Conservation (phyloP, 2,888 invertebrate species). For the Epistrophe eligans region DNA sequence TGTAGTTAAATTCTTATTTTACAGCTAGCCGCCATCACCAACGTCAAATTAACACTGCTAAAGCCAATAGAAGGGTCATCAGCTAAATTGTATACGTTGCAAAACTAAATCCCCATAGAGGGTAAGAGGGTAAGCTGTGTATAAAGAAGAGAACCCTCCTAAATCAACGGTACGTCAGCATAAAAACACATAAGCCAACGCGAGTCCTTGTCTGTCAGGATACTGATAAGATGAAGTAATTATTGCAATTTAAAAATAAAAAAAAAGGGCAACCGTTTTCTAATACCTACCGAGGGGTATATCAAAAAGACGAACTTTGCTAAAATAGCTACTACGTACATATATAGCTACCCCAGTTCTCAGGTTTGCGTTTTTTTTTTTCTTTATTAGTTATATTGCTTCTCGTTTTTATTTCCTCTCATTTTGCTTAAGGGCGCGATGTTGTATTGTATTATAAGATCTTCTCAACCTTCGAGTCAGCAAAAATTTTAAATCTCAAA, state of each 20-base stretch:
- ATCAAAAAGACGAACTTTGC: neutral
- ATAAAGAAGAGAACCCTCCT: slow-evolving; percentile 15
- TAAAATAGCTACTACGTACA: neutral
- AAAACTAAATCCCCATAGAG: neutral
- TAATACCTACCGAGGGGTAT: neutral
- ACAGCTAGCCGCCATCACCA: neutral
- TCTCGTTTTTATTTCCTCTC: slow-evolving; percentile 3
- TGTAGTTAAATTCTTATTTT: neutral
- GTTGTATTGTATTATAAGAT: slow-evolving; percentile 2
- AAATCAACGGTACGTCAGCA: slow-evolving; percentile 31
- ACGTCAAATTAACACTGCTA: neutral
- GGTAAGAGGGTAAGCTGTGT: neutral
- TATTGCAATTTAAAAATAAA: slow-evolving; percentile 14
- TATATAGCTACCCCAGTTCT: neutral
- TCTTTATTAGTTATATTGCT: slow-evolving; percentile 10
- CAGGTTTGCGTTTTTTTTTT: neutral
- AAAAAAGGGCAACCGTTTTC: slow-evolving; percentile 20
- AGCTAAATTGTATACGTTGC: slow-evolving; percentile 8
- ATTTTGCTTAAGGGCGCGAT: neutral
- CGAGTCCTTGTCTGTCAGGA: slow-evolving; percentile 27
- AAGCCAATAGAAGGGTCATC: neutral
- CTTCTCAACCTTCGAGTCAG: slow-evolving; percentile 30
- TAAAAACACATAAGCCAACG: slow-evolving; percentile 27
- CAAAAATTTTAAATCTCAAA: slow-evolving; percentile 16
- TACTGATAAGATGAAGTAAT: slow-evolving; percentile 35